Base-by-base conservation (phyloP, 92 coral and sea anemone genomes). In the Bergia puertoricense region DNA sequence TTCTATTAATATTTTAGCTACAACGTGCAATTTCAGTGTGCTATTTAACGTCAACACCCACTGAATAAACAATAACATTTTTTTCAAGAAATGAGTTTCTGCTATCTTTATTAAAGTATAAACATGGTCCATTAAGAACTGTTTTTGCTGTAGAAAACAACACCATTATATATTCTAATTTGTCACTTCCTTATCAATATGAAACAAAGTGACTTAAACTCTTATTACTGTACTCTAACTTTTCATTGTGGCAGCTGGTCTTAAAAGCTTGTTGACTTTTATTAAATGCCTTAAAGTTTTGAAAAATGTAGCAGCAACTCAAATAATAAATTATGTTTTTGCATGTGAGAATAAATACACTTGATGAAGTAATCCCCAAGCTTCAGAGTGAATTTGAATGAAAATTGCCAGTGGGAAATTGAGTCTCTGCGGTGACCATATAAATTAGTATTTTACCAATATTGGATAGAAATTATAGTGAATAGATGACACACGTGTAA, bases 91-190 rank as follows among this genome's bases (percentile, higher is more conserved):
- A 79, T 14, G 57, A 79, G 40, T 23, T 30, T 45, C 62, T 50
- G 66, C 23, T 15, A 62, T 62, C 4, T 6, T 48, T 62, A 9
- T 57, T 57, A 57, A 16, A 57, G 69, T 22, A 62, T 62, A 62
- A 11, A 22, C 30, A 62, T 8, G 4, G 23, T 22, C 0, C 69
- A 62, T 62, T 16, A 48, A 48, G 5, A 5, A 14, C 9, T 73
- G 4, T 18, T 23, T 79, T 50, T 79, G 66, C 65, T 79, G 40
- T 20, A 79, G 82, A n/a, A 79, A 50, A 79, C 82, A 79, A 79
- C 6, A 8, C 1, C 18, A 79, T 51, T 46, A 15, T 79, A 46
- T 10, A 79, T 13, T 79, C 16, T 79, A 4, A 79, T 79, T 79
- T 79, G 40, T 30, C 62, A 30, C 38, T 79, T 79, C 65, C 13